phyloP scores from a whole-genome alignment of 2,113 vertebrate genomes.

The Machaerirhynchus nigripectus region DNA sequence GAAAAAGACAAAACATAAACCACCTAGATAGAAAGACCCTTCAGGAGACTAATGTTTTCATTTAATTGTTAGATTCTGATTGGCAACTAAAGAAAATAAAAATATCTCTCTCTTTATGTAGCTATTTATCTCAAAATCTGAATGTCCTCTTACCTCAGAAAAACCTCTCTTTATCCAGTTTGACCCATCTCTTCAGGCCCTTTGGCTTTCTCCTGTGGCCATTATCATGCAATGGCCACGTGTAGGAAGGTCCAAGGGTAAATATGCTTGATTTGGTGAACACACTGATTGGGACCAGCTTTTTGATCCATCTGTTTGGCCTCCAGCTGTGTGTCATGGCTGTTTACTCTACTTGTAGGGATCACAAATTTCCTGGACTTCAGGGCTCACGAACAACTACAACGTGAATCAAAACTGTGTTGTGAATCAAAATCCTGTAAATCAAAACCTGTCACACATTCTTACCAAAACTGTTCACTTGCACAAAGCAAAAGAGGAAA shows the following conservation, averaged over 20 bases:
- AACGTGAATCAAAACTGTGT: no score
- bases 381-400: not conserved
- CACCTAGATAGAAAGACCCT: not conserved
- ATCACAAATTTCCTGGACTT: not conserved
- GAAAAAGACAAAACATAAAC: not conserved
- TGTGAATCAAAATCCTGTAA: no score
- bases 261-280: not conserved
- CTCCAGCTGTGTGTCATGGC: not conserved
- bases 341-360: fast-evolving
- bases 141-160: not conserved
- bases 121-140: not conserved
- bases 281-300: not conserved
- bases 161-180: not conserved
- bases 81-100: not conserved
- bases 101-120: not conserved
- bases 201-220: not conserved
- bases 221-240: not conserved
- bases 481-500: not conserved
- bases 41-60: not conserved
- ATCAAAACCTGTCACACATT: not conserved
- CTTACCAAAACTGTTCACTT: not conserved
- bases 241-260: not conserved
- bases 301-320: not conserved
- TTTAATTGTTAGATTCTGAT: not conserved
- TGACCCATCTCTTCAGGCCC: not conserved